Conservation (phyloP, 1,140 invertebrate species). For the Drosophila auraria region DNA sequence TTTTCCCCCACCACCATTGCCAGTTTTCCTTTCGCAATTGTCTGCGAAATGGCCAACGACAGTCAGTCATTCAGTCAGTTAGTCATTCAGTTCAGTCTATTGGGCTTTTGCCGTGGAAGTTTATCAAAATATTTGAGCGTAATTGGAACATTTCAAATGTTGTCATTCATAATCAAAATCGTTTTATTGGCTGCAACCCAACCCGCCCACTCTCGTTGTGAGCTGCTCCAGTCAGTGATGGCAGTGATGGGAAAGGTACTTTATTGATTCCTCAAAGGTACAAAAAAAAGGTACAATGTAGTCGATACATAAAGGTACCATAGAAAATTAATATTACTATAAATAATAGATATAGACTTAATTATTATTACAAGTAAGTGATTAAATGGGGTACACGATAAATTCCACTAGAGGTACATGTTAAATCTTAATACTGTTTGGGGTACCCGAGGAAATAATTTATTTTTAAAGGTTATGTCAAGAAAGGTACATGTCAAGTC, state of each 20-base stretch:
- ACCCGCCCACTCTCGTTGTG: constrained; percentile 1
- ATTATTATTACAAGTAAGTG: neutral
- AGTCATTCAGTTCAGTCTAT: constrained; percentile 24
- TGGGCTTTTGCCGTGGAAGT: constrained; percentile 22
- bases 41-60: constrained; percentile 19
- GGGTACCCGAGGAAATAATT: too few species aligned
- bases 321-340: too few species aligned
- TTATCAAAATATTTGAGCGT: constrained; percentile 77
- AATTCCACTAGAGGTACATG: neutral
- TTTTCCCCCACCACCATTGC: neutral
- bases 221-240: constrained; percentile 10
- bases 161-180: constrained; percentile 81
- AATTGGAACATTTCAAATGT: constrained; percentile 82
- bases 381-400: neutral
- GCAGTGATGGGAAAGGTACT: constrained; percentile 1
- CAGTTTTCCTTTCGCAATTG: constrained; percentile 1
- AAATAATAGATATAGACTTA: too few species aligned
- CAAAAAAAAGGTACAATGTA: neutral
- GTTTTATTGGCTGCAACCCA: constrained; percentile 59
- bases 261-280: neutral
- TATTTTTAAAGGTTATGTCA: too few species aligned
- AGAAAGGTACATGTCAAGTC: too few species aligned
- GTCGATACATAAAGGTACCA: neutral
- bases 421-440: too few species aligned
- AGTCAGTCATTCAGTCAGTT: constrained; percentile 34